Evolutionary conservation across 2,113 vertebrate species (phyloP).

Genomic region (Hydropotes inermis): DNA sequence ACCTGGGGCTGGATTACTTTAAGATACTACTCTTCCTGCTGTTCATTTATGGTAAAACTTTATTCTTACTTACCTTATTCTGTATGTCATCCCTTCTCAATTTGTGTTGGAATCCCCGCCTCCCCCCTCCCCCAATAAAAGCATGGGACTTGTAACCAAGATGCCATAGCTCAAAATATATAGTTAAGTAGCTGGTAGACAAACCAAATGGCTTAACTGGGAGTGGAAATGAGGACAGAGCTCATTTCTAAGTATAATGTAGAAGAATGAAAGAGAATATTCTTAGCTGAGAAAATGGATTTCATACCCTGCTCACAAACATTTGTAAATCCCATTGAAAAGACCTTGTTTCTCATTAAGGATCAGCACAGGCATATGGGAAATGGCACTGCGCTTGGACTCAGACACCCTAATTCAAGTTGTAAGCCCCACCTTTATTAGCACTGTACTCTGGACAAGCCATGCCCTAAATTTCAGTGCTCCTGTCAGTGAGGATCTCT

Average conservation of each 20-base stretch:
- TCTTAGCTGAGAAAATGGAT: neutral
- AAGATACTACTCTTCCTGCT: neutral
- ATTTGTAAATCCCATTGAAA: neutral
- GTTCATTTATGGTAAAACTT: neutral
- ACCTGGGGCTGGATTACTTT: neutral
- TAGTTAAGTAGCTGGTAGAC: neutral
- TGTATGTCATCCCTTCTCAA: neutral
- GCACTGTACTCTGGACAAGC: neutral
- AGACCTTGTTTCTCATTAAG: neutral
- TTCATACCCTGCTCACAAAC: neutral
- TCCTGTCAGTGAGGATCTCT: neutral
- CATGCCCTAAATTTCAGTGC: neutral
- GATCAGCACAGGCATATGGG: neutral
- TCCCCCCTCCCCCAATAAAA: neutral
- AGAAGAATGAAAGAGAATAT: neutral
- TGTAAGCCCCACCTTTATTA: neutral
- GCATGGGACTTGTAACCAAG: neutral
- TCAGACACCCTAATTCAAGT: neutral
- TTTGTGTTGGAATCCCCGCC: neutral
- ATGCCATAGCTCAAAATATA: neutral
- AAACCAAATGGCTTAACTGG: neutral
- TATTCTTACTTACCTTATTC: neutral
- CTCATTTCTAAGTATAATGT: neutral
- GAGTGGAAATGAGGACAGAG: neutral
- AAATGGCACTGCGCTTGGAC: neutral